A percentile compares a stretch with the other conserved stretches of the same genome.
phyloP scores from a whole-genome alignment of 23 tunicate species.

The Trididemnum nubilum region DNA sequence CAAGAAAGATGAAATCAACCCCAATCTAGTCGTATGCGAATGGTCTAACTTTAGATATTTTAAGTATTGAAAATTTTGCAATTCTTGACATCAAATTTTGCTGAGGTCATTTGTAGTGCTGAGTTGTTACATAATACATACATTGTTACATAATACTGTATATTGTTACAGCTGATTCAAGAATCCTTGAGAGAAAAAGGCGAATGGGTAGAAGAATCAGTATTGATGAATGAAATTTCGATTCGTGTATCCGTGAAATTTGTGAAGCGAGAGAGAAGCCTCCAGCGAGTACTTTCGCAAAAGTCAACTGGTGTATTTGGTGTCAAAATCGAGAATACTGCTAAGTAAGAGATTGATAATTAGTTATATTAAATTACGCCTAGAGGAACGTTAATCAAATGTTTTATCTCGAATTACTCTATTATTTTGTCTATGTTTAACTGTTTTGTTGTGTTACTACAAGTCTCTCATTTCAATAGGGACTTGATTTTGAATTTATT shows the following conservation, averaged over 20 bases:
- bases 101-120: too few species aligned
- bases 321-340: constrained; percentile 59
- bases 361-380: too few species aligned
- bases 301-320: constrained; percentile 83
- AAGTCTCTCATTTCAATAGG: too few species aligned
- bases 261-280: constrained; percentile 71
- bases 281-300: constrained; percentile 73
- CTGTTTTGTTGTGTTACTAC: background rate
- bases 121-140: too few species aligned
- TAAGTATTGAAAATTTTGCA: too few species aligned
- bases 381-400: too few species aligned
- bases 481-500: too few species aligned
- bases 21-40: too few species aligned
- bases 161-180: constrained; percentile 37
- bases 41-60: too few species aligned
- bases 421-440: background rate
- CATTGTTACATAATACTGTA: too few species aligned
- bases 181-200: constrained; percentile 71
- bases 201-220: constrained; percentile 67
- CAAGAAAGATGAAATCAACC: too few species aligned
- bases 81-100: too few species aligned
- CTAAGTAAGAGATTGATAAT: constrained; percentile 60
- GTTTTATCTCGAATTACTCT: background rate
- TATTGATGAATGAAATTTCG: constrained; percentile 73
- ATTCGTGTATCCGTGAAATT: constrained; percentile 79